Base-by-base conservation (phyloP, 2,888 invertebrate species). In the Galeruca laticollis region DNA sequence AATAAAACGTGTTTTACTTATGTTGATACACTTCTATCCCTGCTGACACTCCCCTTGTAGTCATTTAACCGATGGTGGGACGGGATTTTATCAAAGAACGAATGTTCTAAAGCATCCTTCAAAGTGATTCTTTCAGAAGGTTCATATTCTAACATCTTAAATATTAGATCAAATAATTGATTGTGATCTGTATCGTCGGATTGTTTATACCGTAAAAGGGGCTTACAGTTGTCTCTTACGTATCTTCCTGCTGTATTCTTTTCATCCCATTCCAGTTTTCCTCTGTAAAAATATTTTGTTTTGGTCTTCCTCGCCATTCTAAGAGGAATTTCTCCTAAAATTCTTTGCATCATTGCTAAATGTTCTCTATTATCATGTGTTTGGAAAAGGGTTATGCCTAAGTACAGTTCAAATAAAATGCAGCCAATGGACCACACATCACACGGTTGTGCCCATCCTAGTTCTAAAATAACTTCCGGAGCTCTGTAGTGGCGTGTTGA, bases 341-440 rank as follows among this genome's bases (percentile, higher is more conserved):
- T 99, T 81, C 98, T 89, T 87, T 99, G 98, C 99, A 99, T 99
- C 99, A 99, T 99, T 78, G 99, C 99, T 84, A 99, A 90, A 88
- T 99, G 99, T 86, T 99, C 99, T 77, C 97, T 92, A 88, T 99
- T 99, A 88, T 99, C 99, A 87, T 99, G 99, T 47, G 99, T 99
- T 91, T 99, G 98, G 90, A 99, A 99, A 78, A 99, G 90, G 73
- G 99, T 98, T 84, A 97, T 96, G 79, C 99, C 99, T 83, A 98
- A 91, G 88, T 99, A 98, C 81, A 99, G 88, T 88, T 99, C 99
- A 88, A 99, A 99, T 87, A 99, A 92, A 81, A 99, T 99, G 87
- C 99, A 99, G 18, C 99, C 99, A 84, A 99, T 94, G 60, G 98
- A 98, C 99, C 99, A 99, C 71, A 99, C 98, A 88, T 99, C 99